Conservation (phyloP, 2,797 vertebrate genomes). For the Pangasius sanitwongsei region DNA sequence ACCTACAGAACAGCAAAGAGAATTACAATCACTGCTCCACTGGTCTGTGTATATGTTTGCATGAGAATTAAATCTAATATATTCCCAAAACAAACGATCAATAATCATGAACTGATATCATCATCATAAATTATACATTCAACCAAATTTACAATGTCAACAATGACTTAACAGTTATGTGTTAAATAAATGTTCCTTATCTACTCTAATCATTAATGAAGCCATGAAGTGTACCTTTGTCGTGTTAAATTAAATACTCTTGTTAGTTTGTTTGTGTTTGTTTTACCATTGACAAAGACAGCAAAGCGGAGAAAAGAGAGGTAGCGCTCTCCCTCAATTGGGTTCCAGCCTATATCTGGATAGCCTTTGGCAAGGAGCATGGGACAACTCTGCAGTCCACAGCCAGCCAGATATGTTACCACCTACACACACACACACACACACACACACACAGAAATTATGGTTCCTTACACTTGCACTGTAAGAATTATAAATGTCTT, state of each 20-base stretch:
- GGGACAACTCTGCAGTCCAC: constrained; percentile 95
- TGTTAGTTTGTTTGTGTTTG: background rate
- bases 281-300: constrained; percentile 93
- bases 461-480: background rate
- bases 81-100: background rate
- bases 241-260: background rate
- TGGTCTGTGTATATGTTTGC: background rate
- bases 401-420: constrained; percentile 94
- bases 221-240: background rate
- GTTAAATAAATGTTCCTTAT: background rate
- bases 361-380: constrained; percentile 93
- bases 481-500: background rate
- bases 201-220: background rate
- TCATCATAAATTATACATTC: background rate
- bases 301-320: constrained; percentile 96
- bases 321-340: constrained; percentile 98
- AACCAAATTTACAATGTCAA: background rate
- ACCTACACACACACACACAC: constrained; percentile 76
- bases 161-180: background rate
- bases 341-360: constrained; percentile 97
- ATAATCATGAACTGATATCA: background rate
- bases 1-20: constrained; percentile 69
- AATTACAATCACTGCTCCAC: background rate
- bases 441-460: background rate
- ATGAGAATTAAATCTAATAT: background rate